Evolutionary conservation across 2,113 vertebrate genomes (phyloP).

Genomic region (Diphyllodes magnificus): DNA sequence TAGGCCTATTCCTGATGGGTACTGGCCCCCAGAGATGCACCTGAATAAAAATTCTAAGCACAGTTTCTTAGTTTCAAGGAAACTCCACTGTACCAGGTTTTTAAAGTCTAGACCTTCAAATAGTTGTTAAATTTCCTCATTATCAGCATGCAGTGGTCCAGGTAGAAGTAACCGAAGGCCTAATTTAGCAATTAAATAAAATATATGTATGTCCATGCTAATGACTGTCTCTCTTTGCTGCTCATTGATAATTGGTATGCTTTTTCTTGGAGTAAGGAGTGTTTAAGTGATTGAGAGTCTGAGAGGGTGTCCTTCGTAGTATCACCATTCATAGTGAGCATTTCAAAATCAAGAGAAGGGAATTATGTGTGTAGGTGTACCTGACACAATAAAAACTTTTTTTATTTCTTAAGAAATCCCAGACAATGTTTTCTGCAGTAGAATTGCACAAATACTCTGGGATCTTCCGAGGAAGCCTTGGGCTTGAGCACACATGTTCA

Average conservation of each 20-base stretch:
- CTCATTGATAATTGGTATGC: not conserved
- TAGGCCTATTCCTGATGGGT: not conserved
- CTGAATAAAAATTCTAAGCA: not conserved
- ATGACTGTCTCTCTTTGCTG: not conserved
- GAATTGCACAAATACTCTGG: not conserved
- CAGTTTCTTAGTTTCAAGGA: not conserved
- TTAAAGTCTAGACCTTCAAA: not conserved
- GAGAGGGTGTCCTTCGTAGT: not conserved
- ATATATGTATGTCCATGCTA: not conserved
- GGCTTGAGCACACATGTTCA: not conserved
- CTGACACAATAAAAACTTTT: not conserved
- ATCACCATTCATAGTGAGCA: not conserved
- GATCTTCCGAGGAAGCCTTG: not conserved
- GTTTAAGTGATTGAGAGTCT: not conserved
- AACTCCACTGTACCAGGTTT: not conserved
- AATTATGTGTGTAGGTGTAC: not conserved
- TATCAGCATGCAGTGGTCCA: not conserved
- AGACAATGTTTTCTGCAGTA: not conserved
- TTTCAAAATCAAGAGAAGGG: not conserved
- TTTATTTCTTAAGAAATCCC: not conserved
- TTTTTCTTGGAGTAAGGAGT: not conserved
- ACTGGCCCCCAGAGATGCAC: fast-evolving
- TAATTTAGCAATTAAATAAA: not conserved
- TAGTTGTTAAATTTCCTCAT: not conserved
- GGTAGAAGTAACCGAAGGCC: not conserved